Evolutionary conservation across 2,113 vertebrate genomes (phyloP).

Genomic region (Eira barbara): DNA sequence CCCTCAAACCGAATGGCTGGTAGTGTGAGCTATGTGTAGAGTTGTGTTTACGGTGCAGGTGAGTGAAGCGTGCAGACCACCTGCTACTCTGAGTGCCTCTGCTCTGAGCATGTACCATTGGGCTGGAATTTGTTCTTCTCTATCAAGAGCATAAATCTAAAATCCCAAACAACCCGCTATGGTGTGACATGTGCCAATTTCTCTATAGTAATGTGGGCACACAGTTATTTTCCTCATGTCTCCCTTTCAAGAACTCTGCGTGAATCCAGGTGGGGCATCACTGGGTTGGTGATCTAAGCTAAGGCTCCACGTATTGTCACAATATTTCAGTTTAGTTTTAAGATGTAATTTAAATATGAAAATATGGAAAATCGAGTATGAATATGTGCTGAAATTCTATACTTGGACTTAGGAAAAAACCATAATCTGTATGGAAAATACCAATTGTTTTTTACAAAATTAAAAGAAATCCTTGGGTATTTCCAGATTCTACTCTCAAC

Average conservation of each 20-base stretch:
- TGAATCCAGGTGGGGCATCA: background rate
- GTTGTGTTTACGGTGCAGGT: background rate
- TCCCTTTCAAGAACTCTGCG: background rate
- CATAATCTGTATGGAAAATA: background rate
- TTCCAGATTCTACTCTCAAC: background rate
- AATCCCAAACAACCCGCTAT: background rate
- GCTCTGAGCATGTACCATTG: background rate
- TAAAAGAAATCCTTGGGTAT: background rate
- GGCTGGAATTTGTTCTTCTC: background rate
- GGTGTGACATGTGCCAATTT: background rate
- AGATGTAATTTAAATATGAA: background rate
- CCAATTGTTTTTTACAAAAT: background rate
- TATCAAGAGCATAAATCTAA: background rate
- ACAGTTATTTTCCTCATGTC: background rate
- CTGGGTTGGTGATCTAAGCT: background rate
- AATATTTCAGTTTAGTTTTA: background rate
- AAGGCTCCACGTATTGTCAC: background rate
- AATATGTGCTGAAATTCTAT: background rate
- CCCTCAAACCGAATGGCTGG: background rate
- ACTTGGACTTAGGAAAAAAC: background rate
- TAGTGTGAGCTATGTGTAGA: background rate
- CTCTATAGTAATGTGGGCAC: background rate
- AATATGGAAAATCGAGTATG: background rate
- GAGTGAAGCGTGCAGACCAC: background rate
- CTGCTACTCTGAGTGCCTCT: background rate